Evolutionary conservation across 2,888 invertebrate genomes (phyloP).

Genomic region (Cephus sareptanus): DNA sequence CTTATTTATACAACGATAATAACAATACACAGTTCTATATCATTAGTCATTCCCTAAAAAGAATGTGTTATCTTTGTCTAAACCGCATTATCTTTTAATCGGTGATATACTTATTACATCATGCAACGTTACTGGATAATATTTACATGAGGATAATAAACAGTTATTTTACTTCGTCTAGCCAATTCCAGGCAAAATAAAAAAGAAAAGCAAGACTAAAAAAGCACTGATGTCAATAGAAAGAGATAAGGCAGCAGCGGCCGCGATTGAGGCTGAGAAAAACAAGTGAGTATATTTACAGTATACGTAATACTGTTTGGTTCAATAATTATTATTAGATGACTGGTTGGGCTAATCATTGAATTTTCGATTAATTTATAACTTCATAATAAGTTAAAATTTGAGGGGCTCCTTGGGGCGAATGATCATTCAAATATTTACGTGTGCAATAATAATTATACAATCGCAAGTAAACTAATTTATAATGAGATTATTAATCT

Average conservation of each 20-base stretch:
- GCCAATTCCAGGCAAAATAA: background rate
- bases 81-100: background rate
- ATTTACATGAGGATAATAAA: background rate
- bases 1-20: background rate
- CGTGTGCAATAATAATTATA: too few species aligned
- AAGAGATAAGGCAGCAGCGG: slow-evolving; percentile 33
- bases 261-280: slow-evolving; percentile 38
- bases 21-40: too few species aligned
- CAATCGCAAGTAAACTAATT: too few species aligned
- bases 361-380: background rate
- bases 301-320: too few species aligned
- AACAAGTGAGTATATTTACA: slow-evolving; percentile 30
- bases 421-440: too few species aligned
- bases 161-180: background rate
- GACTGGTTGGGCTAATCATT: background rate
- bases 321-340: too few species aligned
- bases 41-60: too few species aligned
- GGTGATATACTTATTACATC: background rate
- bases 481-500: background rate
- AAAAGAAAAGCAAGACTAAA: slow-evolving; percentile 35
- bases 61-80: too few species aligned
- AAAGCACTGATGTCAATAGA: slow-evolving; percentile 33
- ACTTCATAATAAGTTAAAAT: too few species aligned
- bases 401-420: too few species aligned
- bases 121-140: background rate